Evolutionary conservation across 2,888 invertebrate species (phyloP).

Genomic region (Mamestra brassicae): DNA sequence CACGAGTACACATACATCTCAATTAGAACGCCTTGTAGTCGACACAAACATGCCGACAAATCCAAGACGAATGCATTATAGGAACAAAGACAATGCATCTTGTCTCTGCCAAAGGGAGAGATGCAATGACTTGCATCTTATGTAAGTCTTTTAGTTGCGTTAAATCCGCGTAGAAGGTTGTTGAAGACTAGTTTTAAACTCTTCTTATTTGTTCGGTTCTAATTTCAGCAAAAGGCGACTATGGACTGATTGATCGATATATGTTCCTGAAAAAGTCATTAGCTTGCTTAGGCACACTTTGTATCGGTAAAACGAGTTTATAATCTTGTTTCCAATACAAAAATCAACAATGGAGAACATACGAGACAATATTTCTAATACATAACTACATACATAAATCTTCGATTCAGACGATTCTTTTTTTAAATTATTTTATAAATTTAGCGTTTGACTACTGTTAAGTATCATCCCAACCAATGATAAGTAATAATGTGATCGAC

Average conservation of each 20-base stretch:
- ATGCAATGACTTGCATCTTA: constrained; percentile 1
- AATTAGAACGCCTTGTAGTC: constrained; percentile 53
- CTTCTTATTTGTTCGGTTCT: not conserved
- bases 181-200: not conserved
- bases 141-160: not conserved
- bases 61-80: constrained; percentile 53
- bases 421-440: too few relatives aligned
- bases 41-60: constrained; percentile 44
- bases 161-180: not conserved
- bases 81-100: constrained; percentile 39
- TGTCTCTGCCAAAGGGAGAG: constrained; percentile 27
- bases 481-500: too few relatives aligned
- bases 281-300: not conserved
- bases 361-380: too few relatives aligned
- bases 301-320: not conserved
- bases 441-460: too few relatives aligned
- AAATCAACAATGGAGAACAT: not conserved
- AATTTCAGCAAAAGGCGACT: not conserved
- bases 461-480: too few relatives aligned
- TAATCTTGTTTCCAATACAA: not conserved
- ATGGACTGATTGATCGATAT: not conserved
- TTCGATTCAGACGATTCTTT: too few relatives aligned
- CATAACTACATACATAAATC: too few relatives aligned
- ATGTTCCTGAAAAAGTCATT: not conserved
- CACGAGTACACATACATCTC: constrained; percentile 43